These are phyloP conservation scores for Ctenoplectra terminalis DNA, from an alignment of 1,140 invertebrate genomes.

Conservation along the genomic window DNA sequence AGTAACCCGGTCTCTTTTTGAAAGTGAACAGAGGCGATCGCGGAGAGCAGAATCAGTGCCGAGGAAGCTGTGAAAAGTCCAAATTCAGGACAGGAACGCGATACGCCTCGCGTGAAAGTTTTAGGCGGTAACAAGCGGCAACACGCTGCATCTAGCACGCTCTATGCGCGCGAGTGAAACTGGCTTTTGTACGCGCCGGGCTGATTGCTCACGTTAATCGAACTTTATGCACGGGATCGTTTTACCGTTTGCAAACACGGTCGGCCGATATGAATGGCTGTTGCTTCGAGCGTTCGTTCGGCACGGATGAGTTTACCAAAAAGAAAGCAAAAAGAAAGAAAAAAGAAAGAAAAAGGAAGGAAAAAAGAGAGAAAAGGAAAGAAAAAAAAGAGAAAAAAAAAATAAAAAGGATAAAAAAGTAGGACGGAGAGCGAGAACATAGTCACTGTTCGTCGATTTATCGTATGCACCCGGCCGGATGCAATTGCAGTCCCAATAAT, in stretches of 20 bases:
- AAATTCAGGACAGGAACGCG: conserved; percentile 22
- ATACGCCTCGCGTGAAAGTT: conserved; percentile 63
- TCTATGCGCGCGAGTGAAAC: conserved; percentile 23
- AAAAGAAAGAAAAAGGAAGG: too few relatives aligned
- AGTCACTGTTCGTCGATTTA: neutral
- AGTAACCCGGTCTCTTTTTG: neutral
- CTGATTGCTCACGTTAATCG: conserved; percentile 62
- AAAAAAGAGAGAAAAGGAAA: neutral
- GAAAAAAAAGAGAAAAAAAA: neutral
- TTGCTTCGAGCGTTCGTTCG: neutral
- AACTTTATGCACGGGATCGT: conserved; percentile 47
- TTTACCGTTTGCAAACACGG: conserved; percentile 39
- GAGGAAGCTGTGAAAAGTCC: conserved; percentile 1
- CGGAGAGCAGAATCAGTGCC: neutral
- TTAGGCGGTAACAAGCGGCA: conserved; percentile 37
- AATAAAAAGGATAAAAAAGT: too few relatives aligned
- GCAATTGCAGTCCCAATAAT: conserved; percentile 33
- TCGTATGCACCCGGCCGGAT: neutral
- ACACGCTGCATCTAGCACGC: conserved; percentile 45
- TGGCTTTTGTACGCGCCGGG: conserved; percentile 11
- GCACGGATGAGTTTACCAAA: neutral
- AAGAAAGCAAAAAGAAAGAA: neutral
- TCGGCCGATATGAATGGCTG: conserved; percentile 3
- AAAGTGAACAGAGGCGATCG: neutral
- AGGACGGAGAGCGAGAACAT: too few relatives aligned